These are phyloP conservation scores for Channa maculata DNA, from an alignment of 2,113 vertebrate genomes.

Conservation along the genomic window DNA sequence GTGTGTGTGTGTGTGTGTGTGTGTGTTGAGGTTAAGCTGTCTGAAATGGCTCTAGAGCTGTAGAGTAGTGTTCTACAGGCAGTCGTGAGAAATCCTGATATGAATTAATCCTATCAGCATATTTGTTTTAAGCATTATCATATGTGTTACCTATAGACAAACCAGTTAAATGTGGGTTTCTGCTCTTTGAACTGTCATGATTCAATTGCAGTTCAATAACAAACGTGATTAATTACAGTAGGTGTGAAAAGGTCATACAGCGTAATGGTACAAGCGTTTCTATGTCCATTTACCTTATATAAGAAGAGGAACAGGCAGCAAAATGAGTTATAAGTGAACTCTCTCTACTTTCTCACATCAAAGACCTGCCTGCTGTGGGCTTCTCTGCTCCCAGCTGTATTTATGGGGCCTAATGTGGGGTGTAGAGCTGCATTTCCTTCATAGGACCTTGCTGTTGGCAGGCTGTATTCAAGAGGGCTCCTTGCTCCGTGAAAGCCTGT, in stretches of 20 bases:
- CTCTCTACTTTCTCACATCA: slow-evolving; percentile 41
- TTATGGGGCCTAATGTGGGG: slow-evolving; percentile 67
- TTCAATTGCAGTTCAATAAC: neutral
- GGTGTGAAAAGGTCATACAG: neutral
- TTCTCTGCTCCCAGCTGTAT: slow-evolving; percentile 54
- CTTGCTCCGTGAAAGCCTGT: slow-evolving; percentile 62
- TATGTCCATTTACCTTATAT: neutral
- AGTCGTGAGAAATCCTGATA: slow-evolving; percentile 26
- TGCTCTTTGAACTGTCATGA: neutral
- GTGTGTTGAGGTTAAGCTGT: neutral
- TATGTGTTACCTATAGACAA: slow-evolving; percentile 1
- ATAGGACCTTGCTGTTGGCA: slow-evolving; percentile 73
- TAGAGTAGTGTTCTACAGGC: slow-evolving; percentile 50
- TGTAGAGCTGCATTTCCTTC: slow-evolving; percentile 65
- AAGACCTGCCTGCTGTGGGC: slow-evolving; percentile 15
- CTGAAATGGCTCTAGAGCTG: slow-evolving; percentile 53
- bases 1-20: neutral
- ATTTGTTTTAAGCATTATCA: neutral
- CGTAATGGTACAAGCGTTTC: neutral
- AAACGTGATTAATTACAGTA: neutral
- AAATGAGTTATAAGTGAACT: slow-evolving; percentile 46
- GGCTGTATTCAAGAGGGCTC: slow-evolving; percentile 38
- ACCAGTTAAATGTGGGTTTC: neutral
- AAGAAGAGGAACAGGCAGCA: neutral
- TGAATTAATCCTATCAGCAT: slow-evolving; percentile 19